Conservation (phyloP, 2,113 vertebrate genomes). For the Caloenas nicobarica region DNA sequence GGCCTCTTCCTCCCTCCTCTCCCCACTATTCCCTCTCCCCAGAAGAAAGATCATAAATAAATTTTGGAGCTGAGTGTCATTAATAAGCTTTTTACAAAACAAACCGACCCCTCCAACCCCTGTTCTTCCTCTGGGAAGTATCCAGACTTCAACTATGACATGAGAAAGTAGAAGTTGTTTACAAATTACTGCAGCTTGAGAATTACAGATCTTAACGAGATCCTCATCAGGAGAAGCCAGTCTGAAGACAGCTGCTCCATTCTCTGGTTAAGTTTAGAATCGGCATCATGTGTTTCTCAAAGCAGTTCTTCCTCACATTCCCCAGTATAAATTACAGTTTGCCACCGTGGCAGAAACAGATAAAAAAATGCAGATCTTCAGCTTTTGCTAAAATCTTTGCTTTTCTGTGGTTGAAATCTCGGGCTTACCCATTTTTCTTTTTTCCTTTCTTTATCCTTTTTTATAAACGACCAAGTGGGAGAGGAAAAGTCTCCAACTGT, state of each 20-base stretch:
- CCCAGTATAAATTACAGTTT: not conserved
- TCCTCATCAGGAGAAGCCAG: not conserved
- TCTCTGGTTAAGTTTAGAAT: not conserved
- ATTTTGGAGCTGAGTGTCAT: constrained; percentile 46
- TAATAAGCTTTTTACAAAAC: constrained; percentile 39
- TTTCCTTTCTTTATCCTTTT: constrained; percentile 26
- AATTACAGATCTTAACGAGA: not conserved
- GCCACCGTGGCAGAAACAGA: constrained; percentile 18
- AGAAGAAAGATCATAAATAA: constrained; percentile 30
- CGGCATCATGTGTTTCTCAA: not conserved
- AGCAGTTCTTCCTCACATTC: not conserved
- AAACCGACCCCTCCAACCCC: not conserved
- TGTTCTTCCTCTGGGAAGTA: not conserved
- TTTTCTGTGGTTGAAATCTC: not conserved
- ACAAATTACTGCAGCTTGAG: constrained; percentile 35
- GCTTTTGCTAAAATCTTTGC: not conserved
- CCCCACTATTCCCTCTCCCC: not conserved
- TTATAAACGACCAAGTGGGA: constrained; percentile 13
- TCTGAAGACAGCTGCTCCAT: not conserved
- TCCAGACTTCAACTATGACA: constrained; percentile 22
- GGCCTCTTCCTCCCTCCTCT: not conserved
- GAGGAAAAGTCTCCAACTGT: not conserved
- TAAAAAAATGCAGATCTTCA: not conserved
- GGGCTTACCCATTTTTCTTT: not conserved
- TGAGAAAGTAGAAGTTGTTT: constrained; percentile 54